Conservation (phyloP, 1,140 invertebrate species). For the Dermatophagoides farinae region DNA sequence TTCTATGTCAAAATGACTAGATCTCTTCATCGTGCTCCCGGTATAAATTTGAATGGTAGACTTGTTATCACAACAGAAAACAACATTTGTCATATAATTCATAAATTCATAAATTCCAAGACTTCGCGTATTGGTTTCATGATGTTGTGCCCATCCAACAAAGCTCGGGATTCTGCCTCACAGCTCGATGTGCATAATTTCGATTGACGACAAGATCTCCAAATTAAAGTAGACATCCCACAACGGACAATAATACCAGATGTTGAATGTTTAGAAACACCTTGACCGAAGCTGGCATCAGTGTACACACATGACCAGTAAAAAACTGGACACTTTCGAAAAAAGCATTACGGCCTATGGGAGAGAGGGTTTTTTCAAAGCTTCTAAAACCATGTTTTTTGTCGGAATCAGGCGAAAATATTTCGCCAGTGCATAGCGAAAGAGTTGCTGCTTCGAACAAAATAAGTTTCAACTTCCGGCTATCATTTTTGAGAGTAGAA, state of each 20-base stretch:
- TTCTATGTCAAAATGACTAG: conserved; percentile 26
- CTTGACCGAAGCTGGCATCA: not conserved
- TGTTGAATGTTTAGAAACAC: conserved; percentile 21
- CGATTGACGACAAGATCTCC: not conserved
- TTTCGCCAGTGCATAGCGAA: no score
- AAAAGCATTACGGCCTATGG: no score
- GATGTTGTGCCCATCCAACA: not conserved
- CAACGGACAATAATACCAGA: conserved; percentile 23
- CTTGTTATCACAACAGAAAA: not conserved
- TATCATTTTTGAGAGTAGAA: no score
- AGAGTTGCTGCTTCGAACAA: no score
- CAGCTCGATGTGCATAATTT: not conserved
- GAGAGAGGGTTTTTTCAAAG: no score
- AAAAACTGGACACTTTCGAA: no score
- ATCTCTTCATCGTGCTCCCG: conserved; percentile 13
- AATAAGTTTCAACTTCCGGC: no score
- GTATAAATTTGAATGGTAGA: not conserved
- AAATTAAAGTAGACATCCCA: not conserved
- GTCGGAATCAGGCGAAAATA: no score
- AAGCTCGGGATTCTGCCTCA: not conserved
- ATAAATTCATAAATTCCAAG: no score
- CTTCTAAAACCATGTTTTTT: no score
- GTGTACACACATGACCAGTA: no score
- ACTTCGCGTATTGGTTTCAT: not conserved
- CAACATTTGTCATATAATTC: not conserved